A percentile compares a stretch with the other conserved stretches of the same genome.
These are phyloP conservation scores for Drosophila pandora DNA, from an alignment of 1,140 invertebrate species.

Conservation along the genomic window DNA sequence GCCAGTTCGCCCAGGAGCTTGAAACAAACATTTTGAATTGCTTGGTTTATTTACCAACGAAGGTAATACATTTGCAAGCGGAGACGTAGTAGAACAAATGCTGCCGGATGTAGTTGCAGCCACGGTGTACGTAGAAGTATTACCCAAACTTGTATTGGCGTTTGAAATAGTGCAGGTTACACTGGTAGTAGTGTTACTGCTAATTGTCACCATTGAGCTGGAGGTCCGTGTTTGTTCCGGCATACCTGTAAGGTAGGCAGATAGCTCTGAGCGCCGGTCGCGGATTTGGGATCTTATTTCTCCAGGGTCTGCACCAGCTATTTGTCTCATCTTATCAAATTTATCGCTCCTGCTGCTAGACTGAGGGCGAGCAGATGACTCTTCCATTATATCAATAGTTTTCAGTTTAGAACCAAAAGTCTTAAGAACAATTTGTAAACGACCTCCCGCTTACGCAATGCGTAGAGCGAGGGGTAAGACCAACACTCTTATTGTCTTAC, in stretches of 20 bases:
- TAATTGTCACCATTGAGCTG: not conserved
- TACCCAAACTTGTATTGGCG: not conserved
- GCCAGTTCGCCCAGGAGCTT: not conserved
- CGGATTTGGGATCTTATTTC: not conserved
- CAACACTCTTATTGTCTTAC: not conserved
- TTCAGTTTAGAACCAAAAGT: not conserved
- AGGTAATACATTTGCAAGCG: not conserved
- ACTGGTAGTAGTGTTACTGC: not conserved
- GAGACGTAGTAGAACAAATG: not conserved
- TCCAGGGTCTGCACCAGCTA: not conserved
- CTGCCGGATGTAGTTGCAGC: not conserved
- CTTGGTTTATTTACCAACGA: not conserved
- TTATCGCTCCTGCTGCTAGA: not conserved
- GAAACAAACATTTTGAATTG: not conserved
- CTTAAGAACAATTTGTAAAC: slow-evolving; percentile 1
- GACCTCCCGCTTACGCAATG: slow-evolving; percentile 6
- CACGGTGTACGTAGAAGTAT: not conserved
- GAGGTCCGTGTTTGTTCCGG: not conserved
- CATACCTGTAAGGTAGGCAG: not conserved
- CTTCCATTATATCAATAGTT: slow-evolving; percentile 6
- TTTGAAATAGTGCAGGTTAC: not conserved
- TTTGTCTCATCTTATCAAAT: not conserved
- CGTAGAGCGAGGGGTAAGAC: not conserved
- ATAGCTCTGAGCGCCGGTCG: not conserved
- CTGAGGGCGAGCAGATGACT: slow-evolving; percentile 4